A percentile compares a stretch with the other conserved stretches of the same genome.
phyloP scores from a whole-genome alignment of 2,888 invertebrate genomes.

The Falcaria lacertinaria region DNA sequence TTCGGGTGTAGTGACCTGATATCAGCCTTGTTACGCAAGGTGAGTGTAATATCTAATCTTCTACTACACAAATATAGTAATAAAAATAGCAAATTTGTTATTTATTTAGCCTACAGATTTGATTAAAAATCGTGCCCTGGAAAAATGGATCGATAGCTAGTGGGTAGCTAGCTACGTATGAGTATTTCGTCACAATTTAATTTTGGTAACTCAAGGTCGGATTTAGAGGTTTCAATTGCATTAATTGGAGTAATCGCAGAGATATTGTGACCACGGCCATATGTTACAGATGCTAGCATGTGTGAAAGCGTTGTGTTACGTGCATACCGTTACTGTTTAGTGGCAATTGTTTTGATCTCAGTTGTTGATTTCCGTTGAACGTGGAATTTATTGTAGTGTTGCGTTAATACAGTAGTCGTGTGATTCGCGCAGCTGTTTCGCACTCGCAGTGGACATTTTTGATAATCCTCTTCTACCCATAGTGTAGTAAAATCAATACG shows the following conservation, averaged over 20 bases:
- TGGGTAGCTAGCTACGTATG: constrained; percentile 50
- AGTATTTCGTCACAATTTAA: constrained; percentile 53
- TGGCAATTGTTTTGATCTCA: constrained; percentile 34
- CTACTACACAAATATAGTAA: not conserved
- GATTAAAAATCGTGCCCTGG: constrained; percentile 38
- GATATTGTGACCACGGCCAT: constrained; percentile 53
- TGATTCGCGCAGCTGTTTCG: not conserved
- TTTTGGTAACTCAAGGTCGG: constrained; percentile 55
- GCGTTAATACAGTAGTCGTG: no score
- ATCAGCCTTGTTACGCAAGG: constrained; percentile 54
- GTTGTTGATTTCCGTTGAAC: constrained; percentile 24
- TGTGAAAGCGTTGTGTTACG: constrained; percentile 54
- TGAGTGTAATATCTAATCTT: constrained; percentile 26
- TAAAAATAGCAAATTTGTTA: not conserved
- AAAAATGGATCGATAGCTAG: constrained; percentile 54
- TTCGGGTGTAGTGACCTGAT: constrained; percentile 76
- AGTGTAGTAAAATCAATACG: not conserved
- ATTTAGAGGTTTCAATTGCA: constrained; percentile 39
- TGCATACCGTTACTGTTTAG: constrained; percentile 55
- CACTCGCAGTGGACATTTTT: no score
- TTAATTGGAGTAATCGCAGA: constrained; percentile 52
- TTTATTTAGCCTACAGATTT: constrained; percentile 15
- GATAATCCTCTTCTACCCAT: not conserved
- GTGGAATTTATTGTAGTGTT: constrained; percentile 20
- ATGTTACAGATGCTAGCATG: constrained; percentile 48